phyloP scores from a whole-genome alignment of 2,113 vertebrate species.

The Vombatus ursinus region DNA sequence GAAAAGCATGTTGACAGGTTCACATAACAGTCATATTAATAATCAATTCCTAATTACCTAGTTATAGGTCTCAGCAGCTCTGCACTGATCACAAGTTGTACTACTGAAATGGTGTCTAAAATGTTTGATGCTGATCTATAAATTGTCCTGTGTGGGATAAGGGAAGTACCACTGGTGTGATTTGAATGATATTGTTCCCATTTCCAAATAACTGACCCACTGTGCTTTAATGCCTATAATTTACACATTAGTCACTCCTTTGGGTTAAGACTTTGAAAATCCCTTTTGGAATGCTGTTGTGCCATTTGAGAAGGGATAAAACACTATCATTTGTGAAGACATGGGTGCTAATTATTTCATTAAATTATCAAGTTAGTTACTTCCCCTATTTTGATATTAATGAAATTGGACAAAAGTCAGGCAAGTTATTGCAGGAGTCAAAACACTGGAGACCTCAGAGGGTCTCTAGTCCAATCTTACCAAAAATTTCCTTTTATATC shows the following conservation, averaged over 20 bases:
- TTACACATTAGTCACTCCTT: not conserved
- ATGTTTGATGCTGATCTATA: not conserved
- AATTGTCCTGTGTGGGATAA: not conserved
- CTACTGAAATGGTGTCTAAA: not conserved
- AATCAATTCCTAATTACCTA: not conserved
- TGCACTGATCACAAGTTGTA: not conserved
- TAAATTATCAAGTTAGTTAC: not conserved
- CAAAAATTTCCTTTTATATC: not conserved
- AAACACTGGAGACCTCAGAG: not conserved
- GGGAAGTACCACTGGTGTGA: not conserved
- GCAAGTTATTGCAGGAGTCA: not conserved
- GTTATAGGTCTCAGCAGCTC: not conserved
- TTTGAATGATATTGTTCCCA: not conserved
- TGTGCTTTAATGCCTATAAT: not conserved
- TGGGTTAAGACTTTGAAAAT: not conserved
- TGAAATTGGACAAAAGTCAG: not conserved
- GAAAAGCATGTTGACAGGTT: not conserved
- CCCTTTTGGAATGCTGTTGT: not conserved
- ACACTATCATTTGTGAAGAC: not conserved
- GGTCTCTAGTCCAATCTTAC: not conserved
- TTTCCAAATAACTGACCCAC: not conserved
- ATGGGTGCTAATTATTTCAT: not conserved
- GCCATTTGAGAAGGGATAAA: not conserved
- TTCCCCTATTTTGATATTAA: not conserved
- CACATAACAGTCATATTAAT: not conserved